Evolutionary conservation across 2,113 vertebrate genomes (phyloP).

Genomic region (Oxyura jamaicensis): DNA sequence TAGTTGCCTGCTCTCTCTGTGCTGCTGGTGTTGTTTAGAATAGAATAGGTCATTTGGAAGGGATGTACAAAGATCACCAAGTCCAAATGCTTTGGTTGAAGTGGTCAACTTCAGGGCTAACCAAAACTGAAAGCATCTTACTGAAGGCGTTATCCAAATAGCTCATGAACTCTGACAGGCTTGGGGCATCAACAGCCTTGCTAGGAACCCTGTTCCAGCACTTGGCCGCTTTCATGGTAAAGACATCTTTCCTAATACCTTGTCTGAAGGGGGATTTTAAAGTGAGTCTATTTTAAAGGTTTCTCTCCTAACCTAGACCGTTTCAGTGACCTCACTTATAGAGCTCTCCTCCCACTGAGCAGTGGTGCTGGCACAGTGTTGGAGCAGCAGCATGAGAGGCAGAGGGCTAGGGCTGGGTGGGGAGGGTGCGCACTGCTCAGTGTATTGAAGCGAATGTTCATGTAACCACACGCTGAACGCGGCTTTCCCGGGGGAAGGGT

Average conservation of each 20-base stretch:
- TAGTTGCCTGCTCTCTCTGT: background rate
- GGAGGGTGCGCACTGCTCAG: background rate
- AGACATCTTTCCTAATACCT: background rate
- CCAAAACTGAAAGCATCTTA: background rate
- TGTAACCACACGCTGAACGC: background rate
- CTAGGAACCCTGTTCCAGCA: background rate
- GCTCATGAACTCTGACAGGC: background rate
- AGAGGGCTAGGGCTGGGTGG: background rate
- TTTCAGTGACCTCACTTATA: background rate
- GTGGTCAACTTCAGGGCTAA: background rate
- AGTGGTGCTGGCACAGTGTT: background rate
- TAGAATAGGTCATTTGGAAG: background rate
- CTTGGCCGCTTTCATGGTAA: background rate
- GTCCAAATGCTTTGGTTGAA: background rate
- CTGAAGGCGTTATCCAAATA: background rate
- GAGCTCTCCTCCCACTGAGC: background rate
- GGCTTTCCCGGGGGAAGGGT: slow-evolving; percentile 8
- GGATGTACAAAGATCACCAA: background rate
- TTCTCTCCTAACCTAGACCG: background rate
- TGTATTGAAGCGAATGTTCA: background rate
- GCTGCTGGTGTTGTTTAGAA: background rate
- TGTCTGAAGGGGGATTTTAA: background rate
- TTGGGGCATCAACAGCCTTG: background rate
- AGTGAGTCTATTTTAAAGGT: background rate
- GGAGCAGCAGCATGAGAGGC: background rate